Percentiles rank a stretch among this genome's conserved stretches.
phyloP scores from a whole-genome alignment of 2,888 invertebrate species.

The Rhodophaea formosa region DNA sequence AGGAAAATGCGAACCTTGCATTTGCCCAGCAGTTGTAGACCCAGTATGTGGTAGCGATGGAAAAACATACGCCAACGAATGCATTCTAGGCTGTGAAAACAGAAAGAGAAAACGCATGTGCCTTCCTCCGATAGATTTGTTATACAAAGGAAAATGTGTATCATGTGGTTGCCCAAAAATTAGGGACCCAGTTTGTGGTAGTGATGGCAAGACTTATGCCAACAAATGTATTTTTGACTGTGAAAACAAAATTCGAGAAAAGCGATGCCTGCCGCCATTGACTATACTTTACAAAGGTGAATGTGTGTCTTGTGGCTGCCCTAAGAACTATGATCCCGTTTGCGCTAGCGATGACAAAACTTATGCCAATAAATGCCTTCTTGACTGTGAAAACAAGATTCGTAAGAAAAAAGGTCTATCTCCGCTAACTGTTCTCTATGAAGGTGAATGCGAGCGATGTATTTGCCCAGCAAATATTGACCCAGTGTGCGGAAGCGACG shows the following conservation, averaged over 20 bases:
- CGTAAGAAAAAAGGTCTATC: too few species aligned
- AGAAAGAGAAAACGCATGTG: slow-evolving; percentile 13
- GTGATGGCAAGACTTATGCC: neutral
- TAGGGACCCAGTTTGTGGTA: slow-evolving; percentile 12
- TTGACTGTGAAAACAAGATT: too few species aligned
- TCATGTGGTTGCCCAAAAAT: slow-evolving; percentile 9
- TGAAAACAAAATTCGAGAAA: neutral
- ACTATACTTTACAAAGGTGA: slow-evolving; percentile 2
- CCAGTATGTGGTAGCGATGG: slow-evolving; percentile 22
- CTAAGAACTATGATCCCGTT: neutral
- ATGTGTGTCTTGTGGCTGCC: neutral
- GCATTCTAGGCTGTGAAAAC: slow-evolving; percentile 18
- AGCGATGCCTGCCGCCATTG: slow-evolving; percentile 14
- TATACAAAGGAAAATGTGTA: slow-evolving; percentile 15
- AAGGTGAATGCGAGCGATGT: too few species aligned
- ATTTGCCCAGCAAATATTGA: too few species aligned
- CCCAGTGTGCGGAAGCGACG: too few species aligned
- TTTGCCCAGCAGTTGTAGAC: slow-evolving; percentile 23
- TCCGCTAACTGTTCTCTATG: too few species aligned
- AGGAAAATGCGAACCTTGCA: slow-evolving; percentile 22
- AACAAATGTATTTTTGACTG: too few species aligned
- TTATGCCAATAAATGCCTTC: too few species aligned
- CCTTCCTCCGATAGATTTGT: neutral
- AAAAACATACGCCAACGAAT: slow-evolving; percentile 18
- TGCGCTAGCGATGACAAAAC: too few species aligned